Evolutionary conservation across 2,113 vertebrate genomes (phyloP), one percentile per base, ranked within the genome.

Genomic region (Myocastor coypus): DNA sequence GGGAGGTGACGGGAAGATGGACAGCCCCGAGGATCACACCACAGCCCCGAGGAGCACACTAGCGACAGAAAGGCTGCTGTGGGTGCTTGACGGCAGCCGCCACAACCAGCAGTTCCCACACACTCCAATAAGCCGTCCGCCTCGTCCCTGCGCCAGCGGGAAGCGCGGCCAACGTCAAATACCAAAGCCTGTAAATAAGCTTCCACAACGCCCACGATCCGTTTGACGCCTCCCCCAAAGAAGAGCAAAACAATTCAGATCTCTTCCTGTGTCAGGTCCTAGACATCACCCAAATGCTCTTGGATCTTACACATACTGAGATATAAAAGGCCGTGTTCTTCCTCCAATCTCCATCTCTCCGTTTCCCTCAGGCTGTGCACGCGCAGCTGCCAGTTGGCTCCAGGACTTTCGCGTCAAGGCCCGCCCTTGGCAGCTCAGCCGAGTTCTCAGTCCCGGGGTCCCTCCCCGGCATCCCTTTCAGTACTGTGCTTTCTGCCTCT

Each of bases 1-100:
- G 32, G 7, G 17, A 77, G 69, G 30, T 2, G 13, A 5, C 40
- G 17, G 55, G 40, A 8, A 1, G 40, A 42, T 42, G 63, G 42
- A 0, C 8, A 0, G 0, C n/a, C 75, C 14, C 1, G 14, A n/a
- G 30, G 5, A 10, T 17, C 24, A 3, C 40, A 16, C 4, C 40
- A 9, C 22, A 34, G 32, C 32, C 32, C 42, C 11, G 66, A 5
- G 12, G 34, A 37, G 14, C 0, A 2, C 40, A 6, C 5, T 12
- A 3, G 7, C 6, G 32, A 37, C 1, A 1, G 13, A 22, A 50
- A 22, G 16, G 40, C 37, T 59, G 22, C 32, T 24, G 12, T 14
- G 6, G 11, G 24, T 3, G n/a, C n/a, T n/a, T n/a, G 13, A 3
- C 22, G 71, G 37, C 37, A 37, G n/a, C 1, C 12, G 5, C 1